Evolutionary conservation across 1,140 invertebrate genomes (phyloP), one percentile per base, ranked within the genome.

Genomic region (Macrosteles quadrilineatus): DNA sequence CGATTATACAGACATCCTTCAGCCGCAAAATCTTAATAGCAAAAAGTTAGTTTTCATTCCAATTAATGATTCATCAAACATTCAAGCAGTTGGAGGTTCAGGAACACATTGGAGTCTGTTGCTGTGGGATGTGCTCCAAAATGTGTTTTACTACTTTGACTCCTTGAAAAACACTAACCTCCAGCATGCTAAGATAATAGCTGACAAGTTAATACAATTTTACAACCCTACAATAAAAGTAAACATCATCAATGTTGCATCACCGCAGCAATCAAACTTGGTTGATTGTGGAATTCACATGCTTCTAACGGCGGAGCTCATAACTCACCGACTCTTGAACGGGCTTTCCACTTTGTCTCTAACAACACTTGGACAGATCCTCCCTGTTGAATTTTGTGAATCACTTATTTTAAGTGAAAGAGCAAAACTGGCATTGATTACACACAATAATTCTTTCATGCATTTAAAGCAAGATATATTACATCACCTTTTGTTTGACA

Each of bases 11-110:
- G 55, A 59, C 12, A 59, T 27, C 12, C 23, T 59, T 21, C 23
- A 21, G n/a, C 55, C 55, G 4, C 55, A 59, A 27, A 25, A 59
- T 50, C 23, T 27, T 6, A 25, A 59, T 27, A 30, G 6, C 6
- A 59, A 59, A 59, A 25, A 59, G 55, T 59, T 59, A 27, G 25
- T 59, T 6, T 59, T 59, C n/a, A 59, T 59, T 59, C 55, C 55
- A 27, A 25, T 59, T 9, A 27, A 29, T 59, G 55, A 59, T 6
- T 59, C 55, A 4, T 59, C 55, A 2, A 59, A 59, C 1, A 23
- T 59, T 11, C 55, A 59, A 27, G n/a, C 6, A 9, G 27, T 59
- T 6, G 55, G 55, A 27, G 55, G 55, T 4, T 59, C 21, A 4
- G 55, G 55, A 14, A 27, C 55, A 59, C 55, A 59, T 30, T 59